These are phyloP conservation scores for Venustaconcha ellipsiformis DNA, from an alignment of 1,140 invertebrate genomes.

Conservation along the genomic window DNA sequence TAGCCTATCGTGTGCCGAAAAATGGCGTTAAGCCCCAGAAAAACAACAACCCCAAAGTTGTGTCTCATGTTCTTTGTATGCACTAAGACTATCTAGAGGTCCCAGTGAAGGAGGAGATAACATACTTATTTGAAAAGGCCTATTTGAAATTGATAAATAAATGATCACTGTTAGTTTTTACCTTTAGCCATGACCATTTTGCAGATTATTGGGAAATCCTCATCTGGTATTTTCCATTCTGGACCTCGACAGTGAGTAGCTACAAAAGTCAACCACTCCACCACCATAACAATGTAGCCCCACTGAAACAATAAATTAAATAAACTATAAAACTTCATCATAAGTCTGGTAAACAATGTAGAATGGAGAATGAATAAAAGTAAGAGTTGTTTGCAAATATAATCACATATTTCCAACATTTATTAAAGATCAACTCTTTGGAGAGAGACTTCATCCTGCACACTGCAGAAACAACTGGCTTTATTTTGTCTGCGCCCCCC, in stretches of 20 bases:
- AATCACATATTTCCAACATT: not conserved
- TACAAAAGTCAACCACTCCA: slow-evolving; percentile 62
- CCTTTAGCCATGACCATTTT: slow-evolving; percentile 59
- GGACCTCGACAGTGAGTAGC: slow-evolving; percentile 52
- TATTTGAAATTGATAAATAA: no score
- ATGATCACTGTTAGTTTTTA: slow-evolving; percentile 9
- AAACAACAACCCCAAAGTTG: no score
- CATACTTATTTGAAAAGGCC: no score
- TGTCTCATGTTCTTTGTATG: no score
- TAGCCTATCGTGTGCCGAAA: no score
- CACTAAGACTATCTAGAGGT: no score
- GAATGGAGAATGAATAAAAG: not conserved
- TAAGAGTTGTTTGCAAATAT: not conserved
- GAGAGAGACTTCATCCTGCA: not conserved
- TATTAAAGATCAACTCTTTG: not conserved
- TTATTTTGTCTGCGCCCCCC: no score
- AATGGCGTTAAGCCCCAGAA: no score
- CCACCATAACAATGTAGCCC: slow-evolving; percentile 53
- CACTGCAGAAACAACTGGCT: no score
- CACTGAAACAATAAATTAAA: slow-evolving; percentile 42
- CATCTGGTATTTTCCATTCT: slow-evolving; percentile 53
- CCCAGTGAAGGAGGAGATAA: no score
- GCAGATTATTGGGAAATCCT: slow-evolving; percentile 53
- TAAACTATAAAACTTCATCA: not conserved
- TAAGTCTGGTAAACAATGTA: not conserved